Conservation (phyloP, 2,113 vertebrate genomes). For the Boleophthalmus pectinirostris region DNA sequence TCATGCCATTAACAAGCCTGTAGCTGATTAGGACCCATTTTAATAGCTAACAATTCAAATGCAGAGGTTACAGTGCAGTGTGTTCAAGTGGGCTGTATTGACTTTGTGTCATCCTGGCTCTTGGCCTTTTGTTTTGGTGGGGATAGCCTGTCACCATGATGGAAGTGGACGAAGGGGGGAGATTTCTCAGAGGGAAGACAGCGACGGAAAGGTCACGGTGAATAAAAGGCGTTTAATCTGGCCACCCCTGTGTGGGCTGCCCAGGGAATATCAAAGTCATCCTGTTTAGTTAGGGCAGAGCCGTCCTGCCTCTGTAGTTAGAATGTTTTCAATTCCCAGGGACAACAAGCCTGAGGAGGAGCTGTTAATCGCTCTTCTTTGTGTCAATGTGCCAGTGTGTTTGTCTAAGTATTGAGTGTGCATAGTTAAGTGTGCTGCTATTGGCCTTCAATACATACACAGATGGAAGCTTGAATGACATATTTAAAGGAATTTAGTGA, state of each 20-base stretch:
- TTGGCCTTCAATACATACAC: slow-evolving; percentile 9
- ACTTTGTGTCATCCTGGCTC: slow-evolving; percentile 69
- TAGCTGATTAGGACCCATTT: background rate
- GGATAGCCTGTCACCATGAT: slow-evolving; percentile 65
- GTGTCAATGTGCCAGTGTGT: slow-evolving; percentile 13
- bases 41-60: slow-evolving; percentile 40
- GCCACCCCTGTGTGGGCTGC: slow-evolving; percentile 54
- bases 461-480: background rate
- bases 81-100: slow-evolving; percentile 63
- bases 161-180: slow-evolving; percentile 50
- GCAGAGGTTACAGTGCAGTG: slow-evolving; percentile 48
- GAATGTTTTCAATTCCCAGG: slow-evolving; percentile 54
- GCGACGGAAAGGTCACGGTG: slow-evolving; percentile 66
- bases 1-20: background rate
- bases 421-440: slow-evolving; percentile 17
- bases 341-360: slow-evolving; percentile 34
- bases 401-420: slow-evolving; percentile 14
- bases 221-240: slow-evolving; percentile 75
- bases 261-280: slow-evolving; percentile 74
- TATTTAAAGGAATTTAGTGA: slow-evolving; percentile 27
- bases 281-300: slow-evolving; percentile 59
- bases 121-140: slow-evolving; percentile 73
- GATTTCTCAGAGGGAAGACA: slow-evolving; percentile 68
- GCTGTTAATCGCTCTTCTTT: slow-evolving; percentile 11
- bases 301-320: slow-evolving; percentile 41